phyloP scores from a whole-genome alignment of 2,797 vertebrate genomes.

The Antennarius maculatus region DNA sequence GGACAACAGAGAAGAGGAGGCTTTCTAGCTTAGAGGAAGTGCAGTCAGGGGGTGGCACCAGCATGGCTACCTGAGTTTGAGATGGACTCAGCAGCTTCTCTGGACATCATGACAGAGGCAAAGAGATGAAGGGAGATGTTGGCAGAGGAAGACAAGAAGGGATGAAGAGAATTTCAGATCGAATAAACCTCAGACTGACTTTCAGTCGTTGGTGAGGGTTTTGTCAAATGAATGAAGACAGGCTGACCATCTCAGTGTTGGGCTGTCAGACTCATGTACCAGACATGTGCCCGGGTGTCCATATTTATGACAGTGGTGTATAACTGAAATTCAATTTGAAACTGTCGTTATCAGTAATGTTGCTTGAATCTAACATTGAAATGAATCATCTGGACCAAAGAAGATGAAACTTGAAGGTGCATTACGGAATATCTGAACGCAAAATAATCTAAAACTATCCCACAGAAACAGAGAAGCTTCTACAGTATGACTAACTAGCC shows the following conservation, averaged over 20 bases:
- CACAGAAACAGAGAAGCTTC: background rate
- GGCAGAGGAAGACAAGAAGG: background rate
- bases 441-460: background rate
- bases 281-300: too few relatives aligned
- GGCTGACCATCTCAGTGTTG: too few relatives aligned
- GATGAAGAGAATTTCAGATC: background rate
- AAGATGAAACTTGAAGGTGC: conserved; percentile 2
- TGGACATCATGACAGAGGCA: background rate
- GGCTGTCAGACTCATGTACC: too few relatives aligned
- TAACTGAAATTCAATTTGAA: too few relatives aligned
- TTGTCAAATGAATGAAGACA: background rate
- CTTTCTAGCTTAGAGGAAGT: background rate
- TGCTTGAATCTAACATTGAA: background rate
- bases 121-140: background rate
- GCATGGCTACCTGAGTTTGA: too few relatives aligned
- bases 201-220: background rate
- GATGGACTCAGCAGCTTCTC: background rate
- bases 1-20: too few relatives aligned
- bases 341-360: too few relatives aligned
- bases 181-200: background rate
- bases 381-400: background rate
- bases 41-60: too few relatives aligned
- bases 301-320: too few relatives aligned
- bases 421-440: background rate
- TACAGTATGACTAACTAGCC: background rate